Conservation (phyloP, 2,113 vertebrate species). For the Eupsittula cactorum region DNA sequence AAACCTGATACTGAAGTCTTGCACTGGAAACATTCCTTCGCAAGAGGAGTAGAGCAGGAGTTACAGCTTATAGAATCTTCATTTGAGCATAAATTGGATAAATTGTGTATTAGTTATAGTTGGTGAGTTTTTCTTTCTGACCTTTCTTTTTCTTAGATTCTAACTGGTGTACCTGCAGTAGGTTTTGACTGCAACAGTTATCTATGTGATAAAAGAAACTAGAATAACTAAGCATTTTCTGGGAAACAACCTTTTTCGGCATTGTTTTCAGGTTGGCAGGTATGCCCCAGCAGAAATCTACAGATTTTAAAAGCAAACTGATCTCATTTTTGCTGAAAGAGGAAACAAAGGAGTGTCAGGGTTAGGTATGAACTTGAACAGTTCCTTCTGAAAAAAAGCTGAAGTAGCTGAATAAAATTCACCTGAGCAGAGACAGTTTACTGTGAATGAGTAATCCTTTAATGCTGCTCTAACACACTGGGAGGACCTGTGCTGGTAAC, state of each 20-base stretch:
- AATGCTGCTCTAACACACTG: neutral
- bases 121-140: neutral
- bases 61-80: neutral
- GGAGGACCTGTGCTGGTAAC: neutral
- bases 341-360: neutral
- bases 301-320: neutral
- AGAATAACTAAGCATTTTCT: neutral
- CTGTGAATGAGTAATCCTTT: neutral
- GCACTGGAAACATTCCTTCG: neutral
- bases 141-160: neutral
- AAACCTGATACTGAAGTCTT: conserved; percentile 21
- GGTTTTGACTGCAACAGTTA: neutral
- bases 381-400: neutral
- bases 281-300: neutral
- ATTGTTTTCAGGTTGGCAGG: neutral
- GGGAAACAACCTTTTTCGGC: neutral
- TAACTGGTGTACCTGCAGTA: neutral
- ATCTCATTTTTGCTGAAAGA: neutral
- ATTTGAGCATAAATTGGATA: neutral
- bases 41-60: neutral
- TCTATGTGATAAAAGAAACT: neutral
- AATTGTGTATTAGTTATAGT: neutral
- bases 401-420: neutral
- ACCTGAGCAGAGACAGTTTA: neutral
- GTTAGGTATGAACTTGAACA: neutral